phyloP scores from a whole-genome alignment of 2,113 vertebrate genomes.

The Hirundichthys speculiger region DNA sequence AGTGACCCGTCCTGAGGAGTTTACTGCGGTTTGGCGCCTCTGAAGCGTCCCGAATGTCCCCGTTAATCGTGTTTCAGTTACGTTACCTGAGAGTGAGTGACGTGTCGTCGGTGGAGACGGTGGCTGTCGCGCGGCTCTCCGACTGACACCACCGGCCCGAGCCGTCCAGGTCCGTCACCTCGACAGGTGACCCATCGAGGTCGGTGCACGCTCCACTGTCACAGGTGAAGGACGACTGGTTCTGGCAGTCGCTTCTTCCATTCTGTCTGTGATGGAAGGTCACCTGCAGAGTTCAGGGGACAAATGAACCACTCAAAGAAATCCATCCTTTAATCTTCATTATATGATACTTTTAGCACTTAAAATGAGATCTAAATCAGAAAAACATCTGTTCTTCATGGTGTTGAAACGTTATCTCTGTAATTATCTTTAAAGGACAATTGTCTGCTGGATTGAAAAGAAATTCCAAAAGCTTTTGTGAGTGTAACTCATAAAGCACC shows the following conservation, averaged over 20 bases:
- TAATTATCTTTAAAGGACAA: no score
- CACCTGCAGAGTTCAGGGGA: constrained; percentile 44
- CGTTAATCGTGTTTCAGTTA: no score
- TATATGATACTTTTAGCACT: no score
- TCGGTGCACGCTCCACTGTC: constrained; percentile 13
- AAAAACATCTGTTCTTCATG: no score
- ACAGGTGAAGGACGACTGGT: constrained; percentile 22
- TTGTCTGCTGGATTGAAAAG: no score
- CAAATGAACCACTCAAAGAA: no score
- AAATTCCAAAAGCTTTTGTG: background rate
- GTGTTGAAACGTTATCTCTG: no score
- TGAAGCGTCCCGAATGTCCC: no score
- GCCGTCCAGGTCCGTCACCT: constrained; percentile 35
- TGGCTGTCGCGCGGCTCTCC: constrained; percentile 30
- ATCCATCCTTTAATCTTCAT: no score
- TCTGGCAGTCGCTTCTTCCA: constrained; percentile 39
- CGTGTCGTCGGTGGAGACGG: background rate
- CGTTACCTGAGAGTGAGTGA: constrained; percentile 59
- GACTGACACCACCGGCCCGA: constrained; percentile 68
- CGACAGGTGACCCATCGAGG: fast-evolving
- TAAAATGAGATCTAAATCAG: no score
- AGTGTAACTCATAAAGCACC: background rate
- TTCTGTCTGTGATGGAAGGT: constrained; percentile 58
- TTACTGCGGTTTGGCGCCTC: no score
- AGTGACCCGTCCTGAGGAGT: no score